A percentile compares a stretch with the other conserved stretches of the same genome.
Conservation (phyloP, 1,140 invertebrate genomes). For the Drosophila yakuba region DNA sequence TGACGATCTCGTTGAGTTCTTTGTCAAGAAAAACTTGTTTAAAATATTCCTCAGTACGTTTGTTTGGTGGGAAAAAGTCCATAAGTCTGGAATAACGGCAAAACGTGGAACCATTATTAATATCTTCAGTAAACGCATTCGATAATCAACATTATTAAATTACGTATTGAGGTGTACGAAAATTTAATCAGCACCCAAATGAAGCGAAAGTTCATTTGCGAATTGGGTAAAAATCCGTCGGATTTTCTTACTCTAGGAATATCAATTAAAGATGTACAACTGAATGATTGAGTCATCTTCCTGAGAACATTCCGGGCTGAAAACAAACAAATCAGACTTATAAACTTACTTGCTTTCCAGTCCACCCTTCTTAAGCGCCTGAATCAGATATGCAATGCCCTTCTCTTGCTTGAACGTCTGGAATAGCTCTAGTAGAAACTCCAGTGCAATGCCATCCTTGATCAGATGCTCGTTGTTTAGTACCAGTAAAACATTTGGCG, state of each 20-base stretch:
- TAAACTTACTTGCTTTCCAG: constrained; percentile 89
- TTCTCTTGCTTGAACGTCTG: constrained; percentile 96
- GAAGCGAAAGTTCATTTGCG: constrained; percentile 71
- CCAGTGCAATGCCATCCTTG: constrained; percentile 96
- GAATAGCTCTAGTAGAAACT: constrained; percentile 96
- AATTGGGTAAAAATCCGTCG: constrained; percentile 61
- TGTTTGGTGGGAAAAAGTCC: constrained; percentile 97
- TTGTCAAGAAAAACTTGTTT: constrained; percentile 93
- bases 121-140: background rate
- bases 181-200: constrained; percentile 81
- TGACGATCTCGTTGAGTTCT: constrained; percentile 94
- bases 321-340: constrained; percentile 83
- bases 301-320: constrained; percentile 74
- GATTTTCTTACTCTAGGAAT: constrained; percentile 67
- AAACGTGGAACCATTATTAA: background rate
- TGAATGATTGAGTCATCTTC: constrained; percentile 62
- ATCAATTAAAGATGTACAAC: constrained; percentile 82
- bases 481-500: constrained; percentile 92
- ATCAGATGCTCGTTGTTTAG: constrained; percentile 96
- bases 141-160: too few species aligned
- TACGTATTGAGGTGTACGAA: constrained; percentile 57
- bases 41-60: constrained; percentile 95
- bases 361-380: constrained; percentile 94
- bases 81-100: constrained; percentile 88
- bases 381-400: constrained; percentile 93